These are phyloP conservation scores for Lophius piscatorius DNA, from an alignment of 2,113 vertebrate species.

Conservation along the genomic window DNA sequence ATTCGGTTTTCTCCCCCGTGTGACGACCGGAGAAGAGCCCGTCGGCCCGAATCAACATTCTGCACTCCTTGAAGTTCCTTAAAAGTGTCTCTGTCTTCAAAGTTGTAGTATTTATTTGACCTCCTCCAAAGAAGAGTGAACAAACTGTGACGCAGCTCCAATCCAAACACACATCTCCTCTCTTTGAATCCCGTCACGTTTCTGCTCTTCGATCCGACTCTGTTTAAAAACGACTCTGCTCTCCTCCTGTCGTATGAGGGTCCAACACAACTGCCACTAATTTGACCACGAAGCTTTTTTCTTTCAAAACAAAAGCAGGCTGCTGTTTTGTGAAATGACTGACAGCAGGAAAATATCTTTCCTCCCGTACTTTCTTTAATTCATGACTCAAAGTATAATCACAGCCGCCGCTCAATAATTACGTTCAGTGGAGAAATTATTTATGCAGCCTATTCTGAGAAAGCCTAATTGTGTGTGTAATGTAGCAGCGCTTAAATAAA, in stretches of 20 bases:
- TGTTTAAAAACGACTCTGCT: too few relatives aligned
- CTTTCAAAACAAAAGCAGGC: constrained; percentile 6
- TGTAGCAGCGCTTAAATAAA: constrained; percentile 41
- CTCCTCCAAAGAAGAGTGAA: too few relatives aligned
- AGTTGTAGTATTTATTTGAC: not conserved
- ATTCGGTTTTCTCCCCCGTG: constrained; percentile 35
- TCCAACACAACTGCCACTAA: not conserved
- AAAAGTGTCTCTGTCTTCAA: too few relatives aligned
- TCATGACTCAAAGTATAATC: not conserved
- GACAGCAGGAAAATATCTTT: constrained; percentile 2
- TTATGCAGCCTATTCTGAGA: constrained; percentile 22
- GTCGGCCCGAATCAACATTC: constrained; percentile 28
- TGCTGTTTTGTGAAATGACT: constrained; percentile 2
- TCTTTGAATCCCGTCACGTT: not conserved
- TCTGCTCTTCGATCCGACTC: not conserved
- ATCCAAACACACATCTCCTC: too few relatives aligned
- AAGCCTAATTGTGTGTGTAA: constrained; percentile 33
- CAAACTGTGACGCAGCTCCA: too few relatives aligned
- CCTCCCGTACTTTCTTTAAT: not conserved
- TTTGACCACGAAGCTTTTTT: not conserved
- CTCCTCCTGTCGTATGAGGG: not conserved
- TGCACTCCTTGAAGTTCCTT: not conserved
- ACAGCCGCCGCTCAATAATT: constrained; percentile 9
- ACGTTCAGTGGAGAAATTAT: constrained; percentile 13
- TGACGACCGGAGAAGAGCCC: constrained; percentile 24